Percentiles rank a stretch among this genome's conserved stretches.
phyloP scores from a whole-genome alignment of 2,888 invertebrate genomes.

The Drosophila bunnanda region DNA sequence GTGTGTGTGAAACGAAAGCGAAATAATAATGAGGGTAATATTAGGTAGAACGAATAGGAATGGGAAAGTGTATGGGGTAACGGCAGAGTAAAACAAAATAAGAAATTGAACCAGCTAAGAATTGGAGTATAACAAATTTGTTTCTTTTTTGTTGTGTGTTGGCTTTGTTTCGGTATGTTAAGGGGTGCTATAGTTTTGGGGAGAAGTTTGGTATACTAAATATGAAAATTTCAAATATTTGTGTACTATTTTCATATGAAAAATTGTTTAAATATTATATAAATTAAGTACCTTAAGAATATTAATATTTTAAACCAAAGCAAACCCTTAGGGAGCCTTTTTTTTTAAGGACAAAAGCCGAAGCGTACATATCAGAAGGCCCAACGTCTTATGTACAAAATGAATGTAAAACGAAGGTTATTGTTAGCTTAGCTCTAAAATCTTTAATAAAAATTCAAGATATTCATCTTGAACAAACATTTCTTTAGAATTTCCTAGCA shows the following conservation, averaged over 20 bases:
- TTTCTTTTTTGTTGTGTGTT: neutral
- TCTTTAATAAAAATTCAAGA: neutral
- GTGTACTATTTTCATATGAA: neutral
- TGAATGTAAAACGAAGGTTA: neutral
- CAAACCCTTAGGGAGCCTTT: neutral
- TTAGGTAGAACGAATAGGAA: slow-evolving; percentile 37
- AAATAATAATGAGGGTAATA: slow-evolving; percentile 77
- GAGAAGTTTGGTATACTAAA: neutral
- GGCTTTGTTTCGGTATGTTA: neutral
- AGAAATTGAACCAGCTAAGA: slow-evolving; percentile 35
- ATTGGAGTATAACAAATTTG: slow-evolving; percentile 29
- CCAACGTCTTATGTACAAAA: neutral
- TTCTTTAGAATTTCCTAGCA: neutral
- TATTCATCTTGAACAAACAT: neutral
- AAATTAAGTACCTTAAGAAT: neutral
- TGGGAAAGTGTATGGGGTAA: neutral
- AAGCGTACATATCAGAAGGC: neutral
- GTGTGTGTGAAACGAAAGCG: slow-evolving; percentile 60
- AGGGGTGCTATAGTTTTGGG: neutral
- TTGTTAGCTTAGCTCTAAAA: neutral
- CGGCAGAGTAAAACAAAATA: slow-evolving; percentile 21
- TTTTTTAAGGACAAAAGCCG: too few relatives aligned
- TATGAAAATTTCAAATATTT: neutral
- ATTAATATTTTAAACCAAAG: neutral
- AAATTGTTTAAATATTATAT: neutral